Conservation (phyloP, 2,113 vertebrate species). For the Salvelinus namaycush region DNA sequence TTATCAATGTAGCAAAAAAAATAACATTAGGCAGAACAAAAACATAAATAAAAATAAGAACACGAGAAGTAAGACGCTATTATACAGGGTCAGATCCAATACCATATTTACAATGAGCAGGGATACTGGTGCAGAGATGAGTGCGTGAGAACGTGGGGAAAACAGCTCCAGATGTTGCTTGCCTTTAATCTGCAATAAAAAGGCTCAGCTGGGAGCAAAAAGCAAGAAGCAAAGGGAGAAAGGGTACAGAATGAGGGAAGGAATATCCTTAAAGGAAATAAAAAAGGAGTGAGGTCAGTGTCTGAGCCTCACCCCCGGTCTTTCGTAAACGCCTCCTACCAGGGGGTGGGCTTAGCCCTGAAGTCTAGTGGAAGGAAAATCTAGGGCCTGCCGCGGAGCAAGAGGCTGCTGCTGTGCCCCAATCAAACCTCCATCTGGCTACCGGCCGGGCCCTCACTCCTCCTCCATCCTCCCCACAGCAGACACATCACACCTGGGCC, state of each 20-base stretch:
- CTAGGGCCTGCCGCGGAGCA: conserved; percentile 51
- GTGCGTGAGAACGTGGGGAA: conserved; percentile 71
- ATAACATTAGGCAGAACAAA: too few species aligned
- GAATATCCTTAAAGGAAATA: too few species aligned
- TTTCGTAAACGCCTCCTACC: conserved; percentile 74
- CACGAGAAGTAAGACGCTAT: too few species aligned
- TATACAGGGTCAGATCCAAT: too few species aligned
- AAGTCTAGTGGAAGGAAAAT: conserved; percentile 59
- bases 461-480: too few species aligned
- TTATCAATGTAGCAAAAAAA: too few species aligned
- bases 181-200: conserved; percentile 88
- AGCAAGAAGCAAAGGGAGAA: conserved; percentile 73
- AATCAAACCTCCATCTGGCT: conserved; percentile 51
- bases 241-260: conserved; percentile 81
- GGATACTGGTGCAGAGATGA: too few species aligned
- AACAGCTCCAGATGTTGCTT: conserved; percentile 83
- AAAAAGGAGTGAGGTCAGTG: conserved; percentile 60
- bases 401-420: conserved; percentile 24
- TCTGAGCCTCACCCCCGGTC: conserved; percentile 47
- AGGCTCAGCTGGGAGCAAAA: conserved; percentile 85
- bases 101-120: too few species aligned
- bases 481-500: too few species aligned
- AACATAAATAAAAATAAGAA: too few species aligned
- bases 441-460: not conserved
- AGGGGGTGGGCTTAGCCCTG: conserved; percentile 76